Percentiles rank a stretch among this genome's conserved stretches.
These are phyloP conservation scores for Cettia cetti DNA, from an alignment of 2,113 vertebrate genomes.

Conservation along the genomic window DNA sequence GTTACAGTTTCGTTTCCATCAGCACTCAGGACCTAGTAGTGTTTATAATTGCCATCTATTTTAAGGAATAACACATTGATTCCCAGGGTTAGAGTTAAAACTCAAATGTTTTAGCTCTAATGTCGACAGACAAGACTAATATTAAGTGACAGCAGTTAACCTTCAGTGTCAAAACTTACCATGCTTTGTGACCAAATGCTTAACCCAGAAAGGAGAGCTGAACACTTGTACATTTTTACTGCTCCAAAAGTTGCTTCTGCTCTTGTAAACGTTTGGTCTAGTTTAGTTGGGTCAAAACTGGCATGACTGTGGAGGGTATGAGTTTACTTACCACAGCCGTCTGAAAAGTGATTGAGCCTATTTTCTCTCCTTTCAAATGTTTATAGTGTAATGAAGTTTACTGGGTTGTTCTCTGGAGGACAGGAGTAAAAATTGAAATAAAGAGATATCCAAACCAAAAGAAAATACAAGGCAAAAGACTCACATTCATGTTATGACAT, in stretches of 20 bases:
- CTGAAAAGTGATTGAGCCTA: not conserved
- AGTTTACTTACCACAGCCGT: not conserved
- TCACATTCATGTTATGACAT: accelerated
- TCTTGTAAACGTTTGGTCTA: not conserved
- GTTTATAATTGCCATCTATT: not conserved
- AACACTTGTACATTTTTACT: not conserved
- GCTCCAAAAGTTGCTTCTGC: not conserved
- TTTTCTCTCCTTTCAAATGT: not conserved
- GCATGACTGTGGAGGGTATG: not conserved
- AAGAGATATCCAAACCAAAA: not conserved
- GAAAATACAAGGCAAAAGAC: not conserved
- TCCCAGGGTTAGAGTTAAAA: not conserved
- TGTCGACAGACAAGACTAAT: not conserved
- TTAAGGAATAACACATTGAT: not conserved
- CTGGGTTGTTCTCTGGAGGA: not conserved
- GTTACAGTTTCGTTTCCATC: not conserved
- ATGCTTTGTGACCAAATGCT: not conserved
- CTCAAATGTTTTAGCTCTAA: not conserved
- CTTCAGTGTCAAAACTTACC: not conserved
- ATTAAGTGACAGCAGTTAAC: not conserved
- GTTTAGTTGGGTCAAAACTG: not conserved
- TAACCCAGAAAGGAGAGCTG: not conserved
- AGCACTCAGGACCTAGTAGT: not conserved
- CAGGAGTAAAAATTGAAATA: not conserved
- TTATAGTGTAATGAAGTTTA: not conserved